Base-by-base conservation (phyloP, 1,140 invertebrate genomes). In the Drosophila baimaii region DNA sequence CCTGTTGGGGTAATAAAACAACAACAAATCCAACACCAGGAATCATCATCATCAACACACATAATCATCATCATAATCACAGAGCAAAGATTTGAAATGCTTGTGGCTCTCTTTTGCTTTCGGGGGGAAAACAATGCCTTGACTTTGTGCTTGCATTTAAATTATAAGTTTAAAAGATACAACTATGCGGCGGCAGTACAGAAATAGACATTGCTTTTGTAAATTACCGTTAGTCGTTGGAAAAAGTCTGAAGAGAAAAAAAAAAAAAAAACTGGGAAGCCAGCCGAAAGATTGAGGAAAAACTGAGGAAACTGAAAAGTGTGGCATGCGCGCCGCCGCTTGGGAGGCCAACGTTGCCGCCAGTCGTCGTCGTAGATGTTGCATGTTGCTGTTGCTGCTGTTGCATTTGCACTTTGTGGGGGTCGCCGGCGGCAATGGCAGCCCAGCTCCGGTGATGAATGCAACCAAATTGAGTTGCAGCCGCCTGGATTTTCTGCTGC, bases 71-170 rank as follows among this genome's bases (percentile, higher is more conserved):
- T 77, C 46, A 81, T 81, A 65, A 81, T 86, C 82, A 64, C 64
- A 47, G 29, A 77, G 77, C 37, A 76, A 65, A 62, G 77, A 80
- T 80, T 80, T 74, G 57, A 65, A 75, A 70, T 77, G 70, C 72
- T 47, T 41, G 59, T 39, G 41, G 19, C 46, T 41, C 31, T 55
- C 46, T 59, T 12, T 31, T n/a, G 52, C 39, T 68, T 37, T 55
- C 46, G 58, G 35, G 27, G 21, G 43, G 19, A 57, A 81, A 89
- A 88, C 83, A 88, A 88, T 88, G 83, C 80, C 64, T 56, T 69
- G 84, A 88, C 83, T 88, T 83, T 88, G 83, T 88, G 86, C 79
- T 83, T 88, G 83, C 82, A 89, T 88, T 88, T 88, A 88, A 88
- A 88, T 85, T 85, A 81, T 81, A 85, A 81, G 79, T 86, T 81